Base-by-base conservation (phyloP, 2,888 invertebrate species). In the Drepana falcataria region DNA sequence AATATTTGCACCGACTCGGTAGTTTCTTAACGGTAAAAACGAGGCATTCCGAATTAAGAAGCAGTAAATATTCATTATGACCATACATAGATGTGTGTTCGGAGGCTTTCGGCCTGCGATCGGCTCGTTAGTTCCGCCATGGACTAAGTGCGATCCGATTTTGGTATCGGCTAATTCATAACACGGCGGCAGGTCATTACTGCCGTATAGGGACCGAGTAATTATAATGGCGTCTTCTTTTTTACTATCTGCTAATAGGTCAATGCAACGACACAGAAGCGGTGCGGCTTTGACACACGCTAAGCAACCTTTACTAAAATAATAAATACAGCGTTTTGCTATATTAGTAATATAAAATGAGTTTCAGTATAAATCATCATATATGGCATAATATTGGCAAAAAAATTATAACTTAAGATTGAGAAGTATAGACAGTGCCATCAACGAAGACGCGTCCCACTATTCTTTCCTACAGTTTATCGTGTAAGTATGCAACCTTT, bases 71-170 rank as follows among this genome's bases (percentile, higher is more conserved):
- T 40, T 49, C 49, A 49, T 49, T 49, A 49, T 49, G 49, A 40
- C 49, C 62, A 63, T 58, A 56, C 61, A 21, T 21, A 62, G 53
- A 53, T 56, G 56, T 55, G 54, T 56, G 59, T 62, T 51, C 51
- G 55, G 61, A 59, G 60, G 65, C 61, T 59, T 63, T 51, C 40
- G 40, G 51, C 48, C 56, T 47, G 56, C 61, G 57, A 63, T 68
- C 62, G 57, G 47, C 61, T 66, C 55, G 62, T 68, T 66, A 64
- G 68, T 68, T 63, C 57, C 58, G 59, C 57, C 54, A 52, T 44
- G 55, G 62, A 63, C 58, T 59, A 61, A 55, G 53, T 55, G 55
- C 55, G 56, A 51, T 54, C 58, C 55, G 65, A 61, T 64, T 64
- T 57, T 63, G 57, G 53, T 9, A 35, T 49, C 41, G 51, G 51